Base-by-base conservation (phyloP, 2,113 vertebrate species). In the Electrona antarctica region DNA sequence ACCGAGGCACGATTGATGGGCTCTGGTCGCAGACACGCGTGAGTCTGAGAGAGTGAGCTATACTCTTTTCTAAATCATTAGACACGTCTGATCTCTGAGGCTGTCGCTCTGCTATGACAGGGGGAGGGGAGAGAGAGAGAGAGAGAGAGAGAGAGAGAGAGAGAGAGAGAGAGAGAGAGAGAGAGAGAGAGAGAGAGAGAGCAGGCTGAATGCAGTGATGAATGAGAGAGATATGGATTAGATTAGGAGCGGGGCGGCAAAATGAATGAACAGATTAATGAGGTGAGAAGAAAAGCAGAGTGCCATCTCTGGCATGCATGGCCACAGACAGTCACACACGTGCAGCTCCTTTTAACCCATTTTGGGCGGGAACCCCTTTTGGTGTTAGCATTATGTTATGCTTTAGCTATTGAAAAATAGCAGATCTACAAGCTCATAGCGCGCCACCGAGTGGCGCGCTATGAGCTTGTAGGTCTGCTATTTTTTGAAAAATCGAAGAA, bases 221-320 rank as follows among this genome's bases (percentile, higher is more conserved):
- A 91, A 91, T 74, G 82, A 72, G 77, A 57, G 67, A 85, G 76
- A 82, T 67, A 59, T 45, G 56, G 75, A 75, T 52, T 51, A 83
- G 83, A 87, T 88, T 86, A 87, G 76, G 79, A 86, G 80, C 46
- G 33, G 2, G 69, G 80, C 80, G 33, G 48, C 69, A 71, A 79
- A 86, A 87, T 85, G 84, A 89, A 90, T 81, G 50, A 86, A 80
- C 77, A 83, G 81, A 86, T 86, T 84, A 88, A 90, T 89, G 82
- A 88, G 77, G 86, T 76, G 86, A 84, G 76, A 62, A 75, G 76
- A 85, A 77, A 70, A 79, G 71, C 64, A 70, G 73, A 76, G 45
- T 21, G 69, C 66, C 54, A 29, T 33, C 68, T 57, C 41, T 33
- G n/a, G n/a, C n/a, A n/a, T n/a, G 79, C 28, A 45, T 64, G 73